phyloP scores from a whole-genome alignment of 2,113 vertebrate genomes.

The Leucoraja erinaceus region DNA sequence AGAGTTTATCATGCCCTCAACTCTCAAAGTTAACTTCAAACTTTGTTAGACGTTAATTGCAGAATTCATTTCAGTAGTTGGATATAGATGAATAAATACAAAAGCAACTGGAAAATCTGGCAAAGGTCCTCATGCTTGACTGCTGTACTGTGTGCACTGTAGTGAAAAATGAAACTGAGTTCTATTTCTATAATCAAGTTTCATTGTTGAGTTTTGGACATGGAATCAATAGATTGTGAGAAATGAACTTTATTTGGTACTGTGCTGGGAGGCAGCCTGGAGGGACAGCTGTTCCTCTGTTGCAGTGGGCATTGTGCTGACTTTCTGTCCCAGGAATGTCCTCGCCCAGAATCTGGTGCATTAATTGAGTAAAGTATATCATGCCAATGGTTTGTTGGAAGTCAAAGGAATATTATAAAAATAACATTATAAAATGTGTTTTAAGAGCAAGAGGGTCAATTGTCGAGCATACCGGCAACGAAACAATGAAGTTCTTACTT shows the following conservation, averaged over 20 bases:
- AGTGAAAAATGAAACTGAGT: not conserved
- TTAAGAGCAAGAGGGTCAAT: no score
- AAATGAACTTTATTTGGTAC: slow-evolving; percentile 51
- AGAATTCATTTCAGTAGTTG: not conserved
- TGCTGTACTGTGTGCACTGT: not conserved
- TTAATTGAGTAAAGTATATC: no score
- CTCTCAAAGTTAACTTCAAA: not conserved
- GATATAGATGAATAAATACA: not conserved
- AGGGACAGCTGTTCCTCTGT: not conserved
- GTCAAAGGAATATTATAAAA: no score
- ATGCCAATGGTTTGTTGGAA: no score
- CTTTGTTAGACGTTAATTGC: not conserved
- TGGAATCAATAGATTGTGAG: not conserved
- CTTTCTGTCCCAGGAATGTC: not conserved
- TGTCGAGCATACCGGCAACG: no score
- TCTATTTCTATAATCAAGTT: not conserved
- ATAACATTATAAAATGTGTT: no score
- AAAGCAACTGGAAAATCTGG: not conserved
- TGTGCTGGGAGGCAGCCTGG: slow-evolving; percentile 23
- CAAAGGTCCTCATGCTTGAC: not conserved
- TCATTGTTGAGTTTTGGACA: not conserved
- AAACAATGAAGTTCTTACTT: no score
- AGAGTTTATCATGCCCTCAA: not conserved
- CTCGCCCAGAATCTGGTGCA: no score
- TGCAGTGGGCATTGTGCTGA: not conserved